Conservation (phyloP, 2,888 invertebrate species). For the Gastrophysa polygoni region DNA sequence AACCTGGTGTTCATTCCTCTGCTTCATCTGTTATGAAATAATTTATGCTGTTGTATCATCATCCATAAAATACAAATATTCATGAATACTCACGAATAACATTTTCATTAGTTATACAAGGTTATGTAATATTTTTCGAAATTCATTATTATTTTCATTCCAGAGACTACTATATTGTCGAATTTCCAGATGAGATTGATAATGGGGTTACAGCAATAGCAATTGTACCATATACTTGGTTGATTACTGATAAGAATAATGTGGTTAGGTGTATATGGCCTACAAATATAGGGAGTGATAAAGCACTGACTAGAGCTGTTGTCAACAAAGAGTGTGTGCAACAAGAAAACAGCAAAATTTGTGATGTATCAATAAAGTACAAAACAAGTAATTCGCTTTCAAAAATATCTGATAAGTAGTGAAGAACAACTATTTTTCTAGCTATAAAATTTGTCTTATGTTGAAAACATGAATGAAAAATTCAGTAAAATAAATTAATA, state of each 20-base stretch:
- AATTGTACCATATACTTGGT: conserved; percentile 7
- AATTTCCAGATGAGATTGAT: conserved; percentile 3
- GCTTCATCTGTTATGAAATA: neutral
- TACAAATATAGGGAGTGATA: conserved; percentile 2
- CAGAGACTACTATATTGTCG: conserved; percentile 3
- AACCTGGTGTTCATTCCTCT: neutral
- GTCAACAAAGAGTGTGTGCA: neutral
- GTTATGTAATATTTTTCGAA: neutral
- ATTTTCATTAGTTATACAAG: no score
- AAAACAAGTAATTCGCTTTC: neutral
- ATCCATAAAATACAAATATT: no score
- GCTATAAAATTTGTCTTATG: no score
- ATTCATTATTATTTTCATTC: neutral
- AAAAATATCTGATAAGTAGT: no score
- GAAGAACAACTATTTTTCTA: no score
- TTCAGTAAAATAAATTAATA: no score
- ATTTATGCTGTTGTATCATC: no score
- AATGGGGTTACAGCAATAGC: neutral
- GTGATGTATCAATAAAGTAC: neutral
- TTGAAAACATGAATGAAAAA: no score
- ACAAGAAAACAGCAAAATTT: neutral
- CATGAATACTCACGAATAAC: no score
- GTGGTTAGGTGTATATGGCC: neutral
- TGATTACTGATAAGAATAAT: conserved; percentile 7
- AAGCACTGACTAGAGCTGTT: conserved; percentile 1